Conservation (phyloP, 2,888 invertebrate genomes). For the Drosophila longiperda region DNA sequence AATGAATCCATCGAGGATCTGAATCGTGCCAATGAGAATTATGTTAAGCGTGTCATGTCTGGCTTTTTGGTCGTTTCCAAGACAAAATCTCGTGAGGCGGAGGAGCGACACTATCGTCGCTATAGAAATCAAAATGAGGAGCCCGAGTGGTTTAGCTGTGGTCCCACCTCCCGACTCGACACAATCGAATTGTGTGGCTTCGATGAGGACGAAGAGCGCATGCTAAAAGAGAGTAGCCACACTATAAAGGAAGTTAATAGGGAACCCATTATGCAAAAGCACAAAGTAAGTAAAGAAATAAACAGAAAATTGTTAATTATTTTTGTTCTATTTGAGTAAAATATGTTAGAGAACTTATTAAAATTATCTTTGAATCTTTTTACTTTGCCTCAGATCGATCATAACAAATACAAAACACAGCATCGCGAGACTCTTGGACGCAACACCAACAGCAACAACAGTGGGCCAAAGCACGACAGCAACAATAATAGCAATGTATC, state of each 20-base stretch:
- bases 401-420: slow-evolving; percentile 60
- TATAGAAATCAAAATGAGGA: slow-evolving; percentile 82
- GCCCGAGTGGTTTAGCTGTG: slow-evolving; percentile 84
- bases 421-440: slow-evolving; percentile 42
- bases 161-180: slow-evolving; percentile 83
- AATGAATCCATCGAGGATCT: slow-evolving; percentile 67
- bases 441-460: slow-evolving; percentile 27
- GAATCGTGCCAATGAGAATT: slow-evolving; percentile 77
- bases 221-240: slow-evolving; percentile 47
- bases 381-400: slow-evolving; percentile 37
- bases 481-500: slow-evolving; percentile 54
- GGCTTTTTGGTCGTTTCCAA: slow-evolving; percentile 82
- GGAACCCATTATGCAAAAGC: slow-evolving; percentile 54
- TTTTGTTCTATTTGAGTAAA: not conserved
- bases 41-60: slow-evolving; percentile 82
- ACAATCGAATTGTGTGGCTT: slow-evolving; percentile 84
- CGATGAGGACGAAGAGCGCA: slow-evolving; percentile 78
- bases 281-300: slow-evolving; percentile 53
- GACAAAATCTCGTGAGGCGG: slow-evolving; percentile 75
- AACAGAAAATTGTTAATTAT: not conserved
- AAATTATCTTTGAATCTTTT: not conserved
- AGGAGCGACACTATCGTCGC: slow-evolving; percentile 77
- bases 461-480: slow-evolving; percentile 52
- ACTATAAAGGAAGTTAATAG: slow-evolving; percentile 25
- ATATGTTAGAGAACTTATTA: not conserved